Evolutionary conservation across 2,888 invertebrate genomes (phyloP), one percentile per base, ranked within the genome.

Genomic region (Cephus runcator): DNA sequence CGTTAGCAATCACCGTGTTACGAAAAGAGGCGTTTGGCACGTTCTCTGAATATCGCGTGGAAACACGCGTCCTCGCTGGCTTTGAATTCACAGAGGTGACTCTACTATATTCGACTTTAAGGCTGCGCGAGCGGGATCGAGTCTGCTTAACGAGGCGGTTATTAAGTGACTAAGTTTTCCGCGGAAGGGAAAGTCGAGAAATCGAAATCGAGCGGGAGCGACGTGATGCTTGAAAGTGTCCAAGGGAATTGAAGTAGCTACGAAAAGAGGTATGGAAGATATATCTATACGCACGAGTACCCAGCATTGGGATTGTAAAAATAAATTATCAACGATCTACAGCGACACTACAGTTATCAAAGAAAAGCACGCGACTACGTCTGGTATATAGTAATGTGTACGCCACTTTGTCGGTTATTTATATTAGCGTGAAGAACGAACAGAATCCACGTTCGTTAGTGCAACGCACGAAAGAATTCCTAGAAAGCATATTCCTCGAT

Each of bases 1-100:
- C 77, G 71, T 81, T 81, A 76, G 74, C 73, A 71, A 75, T 68
- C 34, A 34, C 35, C 12, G 78, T 31, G 71, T 34, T 31, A 71
- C 34, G 71, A 71, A 71, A 71, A 71, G 71, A 31, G 12, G 71
- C 71, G 15, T 71, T 31, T 34, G 31, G 31, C 71, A 34, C 71
- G 71, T 71, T 6, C 31, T 71, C 71, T 34, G 34, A 56, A 71
- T 33, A 71, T 71, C 34, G 31, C 31, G 71, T 11, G 71, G 15
- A 71, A 30, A 71, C 71, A 34, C 71, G 56, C 23, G 56, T 56
- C 23, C 56, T 56, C 23, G 15, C 23, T 23, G 56, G 15, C 56
- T 56, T 56, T 15, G 56, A 56, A 56, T 56, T 56, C 56, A 56
- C 56, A 56, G 56, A 56, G 56, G 56, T 9, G 23, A 56, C 56